A percentile compares a stretch with the other conserved stretches of the same genome.
These are phyloP conservation scores for Suncus etruscus DNA, from an alignment of 2,113 vertebrate species.

Conservation along the genomic window DNA sequence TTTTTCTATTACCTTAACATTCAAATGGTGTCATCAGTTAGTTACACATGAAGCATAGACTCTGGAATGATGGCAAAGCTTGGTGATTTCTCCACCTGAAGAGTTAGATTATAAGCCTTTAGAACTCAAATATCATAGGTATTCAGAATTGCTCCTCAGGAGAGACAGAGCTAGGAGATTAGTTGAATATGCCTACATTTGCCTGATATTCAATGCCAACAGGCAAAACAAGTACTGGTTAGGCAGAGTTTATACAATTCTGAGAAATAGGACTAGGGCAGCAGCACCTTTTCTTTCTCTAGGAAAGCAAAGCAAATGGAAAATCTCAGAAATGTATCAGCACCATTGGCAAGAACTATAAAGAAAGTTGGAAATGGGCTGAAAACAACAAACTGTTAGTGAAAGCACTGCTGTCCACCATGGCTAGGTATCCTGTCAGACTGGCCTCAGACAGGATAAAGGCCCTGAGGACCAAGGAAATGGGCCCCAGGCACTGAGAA, in stretches of 20 bases:
- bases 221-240: slow-evolving; percentile 29
- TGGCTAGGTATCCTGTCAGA: background rate
- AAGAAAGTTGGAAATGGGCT: background rate
- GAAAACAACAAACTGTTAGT: background rate
- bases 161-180: slow-evolving; percentile 59
- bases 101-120: slow-evolving; percentile 36
- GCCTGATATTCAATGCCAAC: slow-evolving; percentile 61
- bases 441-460: background rate
- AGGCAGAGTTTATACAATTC: slow-evolving; percentile 30
- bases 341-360: background rate
- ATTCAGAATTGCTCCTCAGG: slow-evolving; percentile 56
- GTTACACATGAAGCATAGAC: background rate
- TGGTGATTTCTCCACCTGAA: background rate
- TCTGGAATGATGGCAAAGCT: slow-evolving; percentile 15
- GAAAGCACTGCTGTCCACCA: background rate
- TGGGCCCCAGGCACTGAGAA: background rate
- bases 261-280: slow-evolving; percentile 58
- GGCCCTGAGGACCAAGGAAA: background rate
- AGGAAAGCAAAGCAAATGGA: slow-evolving; percentile 59
- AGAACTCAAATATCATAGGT: slow-evolving; percentile 61
- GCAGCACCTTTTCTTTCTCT: slow-evolving; percentile 67
- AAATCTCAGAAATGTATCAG: slow-evolving; percentile 33
- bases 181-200: slow-evolving; percentile 27
- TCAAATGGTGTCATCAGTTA: background rate
- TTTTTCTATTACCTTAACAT: background rate